Percentiles rank a stretch among this genome's conserved stretches.
Conservation (phyloP, 2,888 invertebrate genomes). For the Melipona beecheii region DNA sequence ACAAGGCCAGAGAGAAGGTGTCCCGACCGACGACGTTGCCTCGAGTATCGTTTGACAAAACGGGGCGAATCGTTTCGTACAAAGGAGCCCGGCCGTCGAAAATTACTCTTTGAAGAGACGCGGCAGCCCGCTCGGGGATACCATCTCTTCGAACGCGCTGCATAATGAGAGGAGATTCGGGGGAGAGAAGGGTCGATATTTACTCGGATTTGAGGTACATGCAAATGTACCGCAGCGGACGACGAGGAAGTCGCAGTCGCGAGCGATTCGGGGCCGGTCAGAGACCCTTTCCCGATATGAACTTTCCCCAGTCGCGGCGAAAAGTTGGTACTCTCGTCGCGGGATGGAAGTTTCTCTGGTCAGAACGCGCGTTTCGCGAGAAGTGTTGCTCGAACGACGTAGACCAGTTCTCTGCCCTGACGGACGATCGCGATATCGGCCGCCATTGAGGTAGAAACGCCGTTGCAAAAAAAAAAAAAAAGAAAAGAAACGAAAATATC, state of each 20-base stretch:
- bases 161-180: not conserved
- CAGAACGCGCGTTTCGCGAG: constrained; percentile 35
- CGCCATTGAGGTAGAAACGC: not conserved
- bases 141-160: not conserved
- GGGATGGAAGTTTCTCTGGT: constrained; percentile 39
- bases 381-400: constrained; percentile 20
- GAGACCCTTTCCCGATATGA: constrained; percentile 46
- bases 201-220: constrained; percentile 1
- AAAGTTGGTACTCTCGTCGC: constrained; percentile 57
- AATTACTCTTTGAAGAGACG: constrained; percentile 3
- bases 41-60: constrained; percentile 39
- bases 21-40: constrained; percentile 22
- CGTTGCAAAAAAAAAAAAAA: not conserved
- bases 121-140: too few relatives aligned
- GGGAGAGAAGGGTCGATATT: not conserved
- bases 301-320: constrained; percentile 38
- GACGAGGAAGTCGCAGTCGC: constrained; percentile 34
- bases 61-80: not conserved
- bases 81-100: constrained; percentile 5
- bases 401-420: not conserved
- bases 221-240: constrained; percentile 30
- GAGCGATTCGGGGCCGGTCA: constrained; percentile 49
- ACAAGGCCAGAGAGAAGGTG: constrained; percentile 47
- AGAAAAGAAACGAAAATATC: too few relatives aligned
- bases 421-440: constrained; percentile 1